Conservation (phyloP, 2,888 invertebrate genomes). For the Pilophorus perplexus region DNA sequence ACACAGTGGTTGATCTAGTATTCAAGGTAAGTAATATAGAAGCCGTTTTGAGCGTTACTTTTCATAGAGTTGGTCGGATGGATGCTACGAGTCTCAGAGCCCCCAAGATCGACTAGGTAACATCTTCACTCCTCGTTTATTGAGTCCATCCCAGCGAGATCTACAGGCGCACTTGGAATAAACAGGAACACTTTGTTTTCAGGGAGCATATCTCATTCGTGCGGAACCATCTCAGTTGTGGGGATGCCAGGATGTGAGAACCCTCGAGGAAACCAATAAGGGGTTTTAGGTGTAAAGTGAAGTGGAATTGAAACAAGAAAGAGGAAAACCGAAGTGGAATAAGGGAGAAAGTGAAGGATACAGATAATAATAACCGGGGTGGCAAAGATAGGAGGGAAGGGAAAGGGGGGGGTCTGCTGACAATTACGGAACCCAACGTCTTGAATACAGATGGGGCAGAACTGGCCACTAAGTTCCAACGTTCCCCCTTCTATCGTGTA, state of each 20-base stretch:
- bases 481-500: too few relatives aligned
- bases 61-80: too few relatives aligned
- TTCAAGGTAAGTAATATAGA: too few relatives aligned
- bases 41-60: too few relatives aligned
- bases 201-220: constrained; percentile 11
- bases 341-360: constrained; percentile 35
- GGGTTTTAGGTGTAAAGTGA: constrained; percentile 31
- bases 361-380: constrained; percentile 40
- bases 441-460: constrained; percentile 25
- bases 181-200: constrained; percentile 29
- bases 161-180: constrained; percentile 5
- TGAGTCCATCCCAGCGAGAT: too few relatives aligned
- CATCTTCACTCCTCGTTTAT: too few relatives aligned
- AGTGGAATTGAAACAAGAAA: constrained; percentile 35
- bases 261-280: constrained; percentile 27
- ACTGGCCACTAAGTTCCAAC: constrained; percentile 7
- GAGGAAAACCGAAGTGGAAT: too few relatives aligned
- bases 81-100: too few relatives aligned
- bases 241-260: neutral
- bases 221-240: constrained; percentile 5
- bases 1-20: too few relatives aligned
- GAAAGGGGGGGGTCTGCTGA: constrained; percentile 35
- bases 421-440: constrained; percentile 22
- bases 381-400: constrained; percentile 32
- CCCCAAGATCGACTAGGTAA: too few relatives aligned